Evolutionary conservation across 1,140 invertebrate species (phyloP).

Genomic region (Gyrodactylus bullatarudis): DNA sequence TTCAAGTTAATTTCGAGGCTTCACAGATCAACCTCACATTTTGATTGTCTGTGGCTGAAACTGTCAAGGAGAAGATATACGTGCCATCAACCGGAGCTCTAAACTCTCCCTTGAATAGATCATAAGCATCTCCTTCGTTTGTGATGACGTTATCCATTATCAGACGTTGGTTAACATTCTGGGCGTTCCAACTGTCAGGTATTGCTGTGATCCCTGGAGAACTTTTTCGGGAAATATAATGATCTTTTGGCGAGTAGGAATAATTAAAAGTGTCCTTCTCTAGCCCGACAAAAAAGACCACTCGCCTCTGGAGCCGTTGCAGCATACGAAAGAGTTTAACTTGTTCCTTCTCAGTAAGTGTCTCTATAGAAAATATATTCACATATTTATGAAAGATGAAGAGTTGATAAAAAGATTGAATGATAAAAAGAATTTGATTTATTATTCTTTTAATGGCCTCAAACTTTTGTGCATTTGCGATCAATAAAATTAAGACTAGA

Average conservation of each 20-base stretch:
- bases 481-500: too few species aligned
- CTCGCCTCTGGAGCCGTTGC: background rate
- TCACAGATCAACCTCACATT: conserved; percentile 12
- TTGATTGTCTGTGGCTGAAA: conserved; percentile 15
- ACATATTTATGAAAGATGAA: background rate
- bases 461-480: too few species aligned
- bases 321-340: background rate
- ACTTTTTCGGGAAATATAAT: background rate
- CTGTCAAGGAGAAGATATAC: conserved; percentile 16
- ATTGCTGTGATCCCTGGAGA: background rate
- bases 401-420: background rate
- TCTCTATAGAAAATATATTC: background rate
- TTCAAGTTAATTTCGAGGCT: too few species aligned
- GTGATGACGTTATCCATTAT: conserved; percentile 14
- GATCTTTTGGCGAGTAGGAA: background rate
- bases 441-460: too few species aligned
- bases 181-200: too few species aligned
- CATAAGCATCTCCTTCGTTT: conserved; percentile 14
- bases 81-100: conserved; percentile 15
- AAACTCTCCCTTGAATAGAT: conserved; percentile 13
- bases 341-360: background rate
- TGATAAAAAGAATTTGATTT: background rate
- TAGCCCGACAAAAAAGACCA: background rate
- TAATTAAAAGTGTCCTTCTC: background rate
- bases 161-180: conserved; percentile 7